Evolutionary conservation across 2,113 vertebrate species (phyloP).

Genomic region (Ovibos moschatus): DNA sequence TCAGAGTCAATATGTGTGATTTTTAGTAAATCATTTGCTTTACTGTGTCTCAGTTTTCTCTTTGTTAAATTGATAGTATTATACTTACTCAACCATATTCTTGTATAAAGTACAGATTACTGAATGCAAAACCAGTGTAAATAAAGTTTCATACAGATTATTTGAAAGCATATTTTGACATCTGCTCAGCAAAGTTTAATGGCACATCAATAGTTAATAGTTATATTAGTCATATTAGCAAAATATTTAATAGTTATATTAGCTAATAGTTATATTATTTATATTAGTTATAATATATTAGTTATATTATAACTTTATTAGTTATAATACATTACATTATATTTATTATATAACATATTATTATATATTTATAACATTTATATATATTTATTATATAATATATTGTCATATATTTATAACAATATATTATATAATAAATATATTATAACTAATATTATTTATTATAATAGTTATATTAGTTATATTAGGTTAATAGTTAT

Average conservation of each 20-base stretch:
- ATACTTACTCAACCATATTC: not conserved
- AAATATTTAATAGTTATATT: not conserved
- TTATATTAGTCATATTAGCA: not conserved
- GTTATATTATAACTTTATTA: too few species aligned
- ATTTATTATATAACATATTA: too few species aligned
- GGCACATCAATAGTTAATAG: not conserved
- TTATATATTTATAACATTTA: too few species aligned
- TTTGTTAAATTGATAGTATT: not conserved
- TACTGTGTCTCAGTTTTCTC: not conserved
- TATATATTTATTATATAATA: too few species aligned
- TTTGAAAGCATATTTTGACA: not conserved
- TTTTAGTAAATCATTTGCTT: not conserved
- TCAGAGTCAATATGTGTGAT: not conserved
- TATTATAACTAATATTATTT: too few species aligned
- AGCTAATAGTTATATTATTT: not conserved
- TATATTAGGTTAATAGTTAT: not conserved
- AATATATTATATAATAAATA: too few species aligned
- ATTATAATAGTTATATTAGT: too few species aligned
- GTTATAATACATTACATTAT: too few species aligned
- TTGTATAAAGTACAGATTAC: not conserved
- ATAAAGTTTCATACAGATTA: not conserved
- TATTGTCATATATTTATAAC: too few species aligned
- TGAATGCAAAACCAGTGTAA: not conserved
- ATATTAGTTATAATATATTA: not conserved
- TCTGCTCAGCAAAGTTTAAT: not conserved